Evolutionary conservation across 2,797 vertebrate genomes (phyloP), one percentile per base, ranked within the genome.

Genomic region (Streptopelia turtur): DNA sequence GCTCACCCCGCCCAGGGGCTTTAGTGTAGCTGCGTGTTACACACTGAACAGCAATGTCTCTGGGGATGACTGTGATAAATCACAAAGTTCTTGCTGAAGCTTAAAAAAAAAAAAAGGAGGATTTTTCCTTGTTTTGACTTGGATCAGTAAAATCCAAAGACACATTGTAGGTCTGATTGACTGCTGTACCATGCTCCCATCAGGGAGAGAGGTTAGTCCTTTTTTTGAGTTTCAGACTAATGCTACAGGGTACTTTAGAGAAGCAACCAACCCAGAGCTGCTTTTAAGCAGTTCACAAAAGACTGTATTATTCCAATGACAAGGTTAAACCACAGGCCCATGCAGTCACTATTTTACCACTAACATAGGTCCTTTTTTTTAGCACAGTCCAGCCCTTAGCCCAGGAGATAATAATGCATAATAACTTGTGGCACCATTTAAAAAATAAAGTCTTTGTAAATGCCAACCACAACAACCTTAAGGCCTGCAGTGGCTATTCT

Each of bases 71-170:
- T 20, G n/a, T 10, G 31, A 47, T 17, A 71, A 66, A 71, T 10
- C 13, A n/a, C 13, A 53, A 37, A 39, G 16, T 14, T 24, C 37
- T 30, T 49, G 22, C 13, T 33, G 37, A 52, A 53, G 12, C 1
- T 24, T 28, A 27, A 16, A 23, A 16, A 37, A 60, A 27, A 37
- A 59, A 13, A 37, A 56, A 33, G 15, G 5, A 93, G 37, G 5
- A 7, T 16, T 52, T 49, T 20, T 45, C 13, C 83, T 92, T 87
- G 31, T 91, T 72, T 70, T 52, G 33, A 53, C 71, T 90, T 82
- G 39, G 25, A 83, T 75, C 55, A 5, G 9, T 63, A 49, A 90
- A 92, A 94, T 93, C 91, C 22, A 95, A 93, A 94, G 70, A 28
- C 85, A 76, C 52, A 70, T 75, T 69, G 66, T 80, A 86, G 96